Conservation (phyloP, 2,113 vertebrate species). For the Oxyruncus cristatus region DNA sequence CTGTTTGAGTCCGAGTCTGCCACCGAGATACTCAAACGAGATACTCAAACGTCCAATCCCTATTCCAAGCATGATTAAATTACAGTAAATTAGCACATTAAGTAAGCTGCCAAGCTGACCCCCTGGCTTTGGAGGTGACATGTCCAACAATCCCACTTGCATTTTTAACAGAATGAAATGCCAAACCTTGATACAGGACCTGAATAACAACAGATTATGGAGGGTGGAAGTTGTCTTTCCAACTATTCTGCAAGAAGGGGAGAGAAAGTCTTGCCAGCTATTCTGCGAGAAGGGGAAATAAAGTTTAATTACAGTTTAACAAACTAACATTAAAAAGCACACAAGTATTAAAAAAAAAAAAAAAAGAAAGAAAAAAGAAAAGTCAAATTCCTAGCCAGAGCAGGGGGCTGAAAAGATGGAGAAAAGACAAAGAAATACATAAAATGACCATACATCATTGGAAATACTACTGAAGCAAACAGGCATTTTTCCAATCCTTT, state of each 20-base stretch:
- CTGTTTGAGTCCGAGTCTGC: neutral
- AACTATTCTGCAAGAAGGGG: neutral
- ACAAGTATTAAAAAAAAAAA: neutral
- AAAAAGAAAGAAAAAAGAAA: neutral
- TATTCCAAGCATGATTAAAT: slow-evolving; percentile 48
- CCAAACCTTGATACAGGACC: neutral
- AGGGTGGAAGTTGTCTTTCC: neutral
- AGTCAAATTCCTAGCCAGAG: neutral
- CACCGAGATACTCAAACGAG: neutral
- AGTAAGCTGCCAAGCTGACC: neutral
- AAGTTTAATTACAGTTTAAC: neutral
- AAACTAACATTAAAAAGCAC: neutral
- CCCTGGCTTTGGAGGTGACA: slow-evolving; percentile 31
- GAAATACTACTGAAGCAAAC: neutral
- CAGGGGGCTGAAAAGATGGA: neutral
- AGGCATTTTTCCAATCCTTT: neutral
- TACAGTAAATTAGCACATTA: slow-evolving; percentile 64
- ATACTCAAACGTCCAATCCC: neutral
- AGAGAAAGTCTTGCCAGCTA: neutral
- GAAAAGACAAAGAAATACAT: neutral
- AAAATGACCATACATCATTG: neutral
- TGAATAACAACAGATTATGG: slow-evolving; percentile 12
- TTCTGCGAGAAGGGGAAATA: neutral
- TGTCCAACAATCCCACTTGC: slow-evolving; percentile 45
- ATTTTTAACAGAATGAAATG: slow-evolving; percentile 50